Base-by-base conservation (phyloP, 1,140 invertebrate genomes). In the Tribolium castaneum region DNA sequence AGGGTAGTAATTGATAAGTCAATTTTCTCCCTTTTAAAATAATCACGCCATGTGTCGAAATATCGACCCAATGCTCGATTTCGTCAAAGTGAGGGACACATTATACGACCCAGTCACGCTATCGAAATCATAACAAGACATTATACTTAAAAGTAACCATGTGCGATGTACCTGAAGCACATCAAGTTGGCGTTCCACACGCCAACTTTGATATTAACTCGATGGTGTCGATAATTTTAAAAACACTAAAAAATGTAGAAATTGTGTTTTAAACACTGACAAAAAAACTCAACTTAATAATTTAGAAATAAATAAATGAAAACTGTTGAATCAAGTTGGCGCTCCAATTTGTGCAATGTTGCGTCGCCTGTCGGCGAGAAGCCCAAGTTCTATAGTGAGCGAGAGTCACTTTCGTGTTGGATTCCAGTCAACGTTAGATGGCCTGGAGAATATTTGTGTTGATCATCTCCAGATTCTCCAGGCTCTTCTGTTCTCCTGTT, bases 1-100 rank as follows among this genome's bases (percentile, higher is more conserved):
- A 49, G 56, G 70, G 70, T 49, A 16, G 77, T 78, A 78, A 78
- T 73, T 78, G 71, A 78, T 78, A 78, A 78, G 77, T 74, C 76
- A 77, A 77, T 77, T 77, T 72, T 54, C 66, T 77, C 54, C 70
- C 59, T 77, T 62, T 77, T 77, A 71, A 71, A 72, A 54, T 34
- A 14, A 34, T 72, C 76, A 77, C 76, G 76, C 76, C 62, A 77
- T 54, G 59, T 66, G 30, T 34, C 25, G 59, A 66, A 66, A 35
- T 66, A 66, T 66, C 59, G 30, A 66, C 59, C 59, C 12, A 59
- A 59, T 59, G 54, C 2, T 13, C 12, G 59, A 66, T 39, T 66
- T 66, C 2, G 59, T 39, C 14, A 9, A 30, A 59, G 16, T 59
- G 16, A 19, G 34, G 34, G 30, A 66, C 59, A 66, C 35, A 22